Base-by-base conservation (phyloP, 1,140 invertebrate genomes). In the Pseudoatta argentina region DNA sequence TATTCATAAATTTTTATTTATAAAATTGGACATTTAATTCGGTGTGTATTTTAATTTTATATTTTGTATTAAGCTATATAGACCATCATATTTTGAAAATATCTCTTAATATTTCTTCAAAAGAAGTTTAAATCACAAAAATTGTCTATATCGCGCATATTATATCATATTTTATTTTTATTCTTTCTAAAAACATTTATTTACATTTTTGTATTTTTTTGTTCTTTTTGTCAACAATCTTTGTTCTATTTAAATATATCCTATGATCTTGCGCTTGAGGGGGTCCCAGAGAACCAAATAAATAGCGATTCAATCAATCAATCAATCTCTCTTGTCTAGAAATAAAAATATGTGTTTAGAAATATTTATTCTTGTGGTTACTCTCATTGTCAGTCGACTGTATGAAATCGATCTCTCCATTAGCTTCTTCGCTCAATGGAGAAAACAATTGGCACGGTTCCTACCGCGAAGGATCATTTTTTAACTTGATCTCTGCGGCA, bases 401-500 rank as follows among this genome's bases (percentile, higher is more conserved):
- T 78, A 34, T 53, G 16, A 85, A 79, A 91, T 89, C 83, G 88
- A 86, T 92, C 86, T 89, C 72, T 86, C 79, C 76, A 89, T 87
- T 88, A 89, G 81, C 59, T 77, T 18, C 44, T 71, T 77, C 67
- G 55, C 53, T 51, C 53, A 85, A 48, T 57, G 59, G 39, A 57
- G 39, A 75, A 89, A 83, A 89, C 78, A 88, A 90, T 91, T 86
- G 86, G 87, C 91, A 57, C 27, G 66, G 72, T 63, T 72, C 14
- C 66, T 77, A 85, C 85, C 82, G 86, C 67, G 53, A 51, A 76
- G 91, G 91, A 94, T 94, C 93, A 94, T 94, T 94, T 94, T 94
- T 94, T 94, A 94, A 92, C 81, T 93, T 88, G 89, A 92, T 92
- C 91, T 85, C 76, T 53, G 73, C 53, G 59, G 48, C 87, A 75